Evolutionary conservation across 1,140 invertebrate genomes (phyloP).

Genomic region (Penaeus vannamei): DNA sequence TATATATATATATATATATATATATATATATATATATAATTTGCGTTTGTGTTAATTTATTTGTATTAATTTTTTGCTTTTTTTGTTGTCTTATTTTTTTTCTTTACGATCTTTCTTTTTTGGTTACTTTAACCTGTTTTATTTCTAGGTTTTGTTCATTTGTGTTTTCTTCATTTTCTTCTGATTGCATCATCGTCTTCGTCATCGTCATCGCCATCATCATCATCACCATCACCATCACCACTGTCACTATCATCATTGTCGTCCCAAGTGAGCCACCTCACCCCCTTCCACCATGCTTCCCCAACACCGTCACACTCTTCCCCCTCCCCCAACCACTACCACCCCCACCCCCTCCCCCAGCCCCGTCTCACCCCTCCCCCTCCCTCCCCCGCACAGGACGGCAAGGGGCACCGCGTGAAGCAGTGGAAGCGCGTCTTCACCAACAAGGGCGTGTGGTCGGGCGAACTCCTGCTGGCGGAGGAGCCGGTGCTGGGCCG

Average conservation of each 20-base stretch:
- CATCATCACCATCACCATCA: no score
- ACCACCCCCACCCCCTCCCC: neutral
- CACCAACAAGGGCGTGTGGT: constrained; percentile 83
- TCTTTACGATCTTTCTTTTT: constrained; percentile 40
- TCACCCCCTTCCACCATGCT: no score
- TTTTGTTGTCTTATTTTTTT: neutral
- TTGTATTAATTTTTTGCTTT: neutral
- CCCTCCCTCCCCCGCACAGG: constrained; percentile 77
- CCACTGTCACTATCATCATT: no score
- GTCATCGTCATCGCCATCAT: no score
- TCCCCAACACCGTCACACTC: no score
- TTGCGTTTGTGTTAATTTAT: constrained; percentile 6
- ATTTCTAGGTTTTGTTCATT: no score
- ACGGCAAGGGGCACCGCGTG: constrained; percentile 85
- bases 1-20: constrained; percentile 36
- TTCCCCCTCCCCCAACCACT: no score
- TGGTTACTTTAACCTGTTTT: no score
- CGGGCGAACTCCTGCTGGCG: constrained; percentile 84
- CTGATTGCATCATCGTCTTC: no score
- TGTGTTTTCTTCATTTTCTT: no score
- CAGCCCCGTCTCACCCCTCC: neutral
- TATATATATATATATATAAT: no score
- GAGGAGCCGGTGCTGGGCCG: constrained; percentile 90
- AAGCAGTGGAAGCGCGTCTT: constrained; percentile 83
- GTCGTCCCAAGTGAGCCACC: no score